These are phyloP conservation scores for Zhuqinia jingwanae DNA, from an alignment of 2,888 invertebrate genomes.

Conservation along the genomic window DNA sequence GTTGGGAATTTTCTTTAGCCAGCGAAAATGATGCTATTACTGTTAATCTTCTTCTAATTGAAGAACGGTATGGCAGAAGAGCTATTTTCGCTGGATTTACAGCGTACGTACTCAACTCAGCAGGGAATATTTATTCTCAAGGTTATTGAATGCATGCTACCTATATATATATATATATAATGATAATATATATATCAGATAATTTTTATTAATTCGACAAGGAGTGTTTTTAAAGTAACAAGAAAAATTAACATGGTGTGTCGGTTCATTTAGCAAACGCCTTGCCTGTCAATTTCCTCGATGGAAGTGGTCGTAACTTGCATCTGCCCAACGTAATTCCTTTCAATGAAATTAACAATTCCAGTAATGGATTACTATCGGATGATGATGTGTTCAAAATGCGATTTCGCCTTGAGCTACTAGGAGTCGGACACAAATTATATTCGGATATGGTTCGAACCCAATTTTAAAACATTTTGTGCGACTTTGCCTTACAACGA, in stretches of 20 bases:
- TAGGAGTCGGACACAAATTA: slow-evolving; percentile 65
- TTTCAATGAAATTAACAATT: slow-evolving; percentile 52
- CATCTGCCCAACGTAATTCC: slow-evolving; percentile 59
- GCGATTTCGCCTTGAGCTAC: slow-evolving; percentile 56
- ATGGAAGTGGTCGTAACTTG: slow-evolving; percentile 57
- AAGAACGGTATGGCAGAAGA: slow-evolving; percentile 47
- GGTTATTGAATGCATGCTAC: slow-evolving; percentile 13
- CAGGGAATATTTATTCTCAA: slow-evolving; percentile 59
- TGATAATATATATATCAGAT: no score
- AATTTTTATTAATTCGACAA: no score
- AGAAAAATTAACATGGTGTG: no score
- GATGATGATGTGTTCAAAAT: slow-evolving; percentile 55
- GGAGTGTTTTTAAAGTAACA: no score
- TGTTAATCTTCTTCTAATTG: slow-evolving; percentile 49
- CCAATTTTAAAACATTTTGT: neutral
- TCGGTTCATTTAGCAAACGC: slow-evolving; percentile 58
- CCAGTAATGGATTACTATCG: slow-evolving; percentile 50
- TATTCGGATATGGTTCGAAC: slow-evolving; percentile 39
- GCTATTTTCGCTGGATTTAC: slow-evolving; percentile 63
- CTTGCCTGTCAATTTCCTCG: slow-evolving; percentile 63
- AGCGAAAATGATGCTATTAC: slow-evolving; percentile 53
- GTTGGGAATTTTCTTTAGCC: slow-evolving; percentile 57
- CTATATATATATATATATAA: neutral
- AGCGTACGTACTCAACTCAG: slow-evolving; percentile 31
- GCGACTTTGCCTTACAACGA: no score